phyloP scores from a whole-genome alignment of 37 sponge, comb jelly and placozoan species.

The Bolinopsis microptera region DNA sequence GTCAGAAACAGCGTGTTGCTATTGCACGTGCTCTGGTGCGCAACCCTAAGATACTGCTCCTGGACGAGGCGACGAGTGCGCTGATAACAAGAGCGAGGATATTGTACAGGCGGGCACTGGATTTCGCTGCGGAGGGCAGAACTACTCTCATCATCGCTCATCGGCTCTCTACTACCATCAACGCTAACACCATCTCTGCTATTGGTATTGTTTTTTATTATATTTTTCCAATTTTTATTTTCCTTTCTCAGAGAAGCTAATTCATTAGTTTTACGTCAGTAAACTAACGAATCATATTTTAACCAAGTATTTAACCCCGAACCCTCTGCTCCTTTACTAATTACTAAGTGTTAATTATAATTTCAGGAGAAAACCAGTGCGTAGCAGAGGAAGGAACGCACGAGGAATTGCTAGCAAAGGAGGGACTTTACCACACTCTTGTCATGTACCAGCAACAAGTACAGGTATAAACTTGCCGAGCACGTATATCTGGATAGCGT shows the following conservation, averaged over 20 bases:
- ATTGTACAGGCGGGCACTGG: conserved; percentile 87
- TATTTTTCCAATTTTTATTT: too few relatives aligned
- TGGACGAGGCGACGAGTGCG: conserved; percentile 93
- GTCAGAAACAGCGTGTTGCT: conserved; percentile 91
- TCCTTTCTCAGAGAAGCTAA: too few relatives aligned
- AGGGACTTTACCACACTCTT: conserved; percentile 86
- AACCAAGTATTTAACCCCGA: too few relatives aligned
- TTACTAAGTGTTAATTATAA: too few relatives aligned
- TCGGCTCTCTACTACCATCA: neutral
- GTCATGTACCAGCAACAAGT: conserved; percentile 76
- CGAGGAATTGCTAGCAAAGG: conserved; percentile 68
- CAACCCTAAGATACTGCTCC: conserved; percentile 85
- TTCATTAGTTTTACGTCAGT: too few relatives aligned
- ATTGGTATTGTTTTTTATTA: neutral
- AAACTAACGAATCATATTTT: too few relatives aligned
- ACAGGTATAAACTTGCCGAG: too few relatives aligned
- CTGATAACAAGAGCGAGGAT: conserved; percentile 86
- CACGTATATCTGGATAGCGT: too few relatives aligned
- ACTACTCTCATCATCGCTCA: conserved; percentile 28
- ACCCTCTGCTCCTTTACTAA: too few relatives aligned
- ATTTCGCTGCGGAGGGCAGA: conserved; percentile 25
- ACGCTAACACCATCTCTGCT: conserved; percentile 2
- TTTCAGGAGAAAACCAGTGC: neutral
- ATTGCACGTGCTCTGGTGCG: conserved; percentile 91
- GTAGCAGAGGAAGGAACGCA: conserved; percentile 24